Conservation (phyloP, 30 jellyfish, hydroid and myxozoan species). For the Nemopilema nomurai region DNA sequence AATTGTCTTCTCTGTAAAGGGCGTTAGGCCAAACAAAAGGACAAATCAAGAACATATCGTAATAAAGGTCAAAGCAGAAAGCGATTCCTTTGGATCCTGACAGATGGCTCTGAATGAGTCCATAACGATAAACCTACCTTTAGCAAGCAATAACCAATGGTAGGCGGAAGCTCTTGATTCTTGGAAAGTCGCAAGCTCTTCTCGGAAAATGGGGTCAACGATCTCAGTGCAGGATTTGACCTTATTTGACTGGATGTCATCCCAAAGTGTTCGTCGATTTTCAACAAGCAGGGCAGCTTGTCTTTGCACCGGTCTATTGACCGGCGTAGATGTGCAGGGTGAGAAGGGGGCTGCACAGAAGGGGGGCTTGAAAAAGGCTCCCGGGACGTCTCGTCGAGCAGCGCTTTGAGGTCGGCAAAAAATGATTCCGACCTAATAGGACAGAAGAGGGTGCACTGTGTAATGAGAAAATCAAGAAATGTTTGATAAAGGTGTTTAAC, state of each 20-base stretch:
- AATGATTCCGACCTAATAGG: constrained; percentile 38
- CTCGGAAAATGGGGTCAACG: constrained; percentile 52
- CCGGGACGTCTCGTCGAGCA: constrained; percentile 10
- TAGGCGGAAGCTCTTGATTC: constrained; percentile 45
- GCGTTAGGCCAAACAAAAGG: too few relatives aligned
- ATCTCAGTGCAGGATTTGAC: constrained; percentile 47
- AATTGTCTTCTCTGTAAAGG: too few relatives aligned
- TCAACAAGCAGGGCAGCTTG: constrained; percentile 49
- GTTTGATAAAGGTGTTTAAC: too few relatives aligned
- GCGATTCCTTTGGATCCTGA: too few relatives aligned
- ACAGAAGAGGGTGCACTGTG: too few relatives aligned
- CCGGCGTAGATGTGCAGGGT: constrained; percentile 28
- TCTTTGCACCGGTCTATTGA: constrained; percentile 54
- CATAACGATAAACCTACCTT: constrained; percentile 50
- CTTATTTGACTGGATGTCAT: constrained; percentile 44
- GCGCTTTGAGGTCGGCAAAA: constrained; percentile 4
- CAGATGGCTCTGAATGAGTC: too few relatives aligned
- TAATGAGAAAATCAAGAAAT: too few relatives aligned
- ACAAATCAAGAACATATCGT: too few relatives aligned
- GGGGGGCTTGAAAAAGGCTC: constrained; percentile 11
- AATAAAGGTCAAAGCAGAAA: too few relatives aligned
- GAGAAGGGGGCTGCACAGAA: background rate
- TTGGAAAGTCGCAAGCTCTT: constrained; percentile 18
- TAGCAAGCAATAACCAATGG: constrained; percentile 54
- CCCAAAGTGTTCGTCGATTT: constrained; percentile 54